Evolutionary conservation across 1,140 invertebrate genomes (phyloP), one percentile per base, ranked within the genome.

Genomic region (Antheraea mylitta): DNA sequence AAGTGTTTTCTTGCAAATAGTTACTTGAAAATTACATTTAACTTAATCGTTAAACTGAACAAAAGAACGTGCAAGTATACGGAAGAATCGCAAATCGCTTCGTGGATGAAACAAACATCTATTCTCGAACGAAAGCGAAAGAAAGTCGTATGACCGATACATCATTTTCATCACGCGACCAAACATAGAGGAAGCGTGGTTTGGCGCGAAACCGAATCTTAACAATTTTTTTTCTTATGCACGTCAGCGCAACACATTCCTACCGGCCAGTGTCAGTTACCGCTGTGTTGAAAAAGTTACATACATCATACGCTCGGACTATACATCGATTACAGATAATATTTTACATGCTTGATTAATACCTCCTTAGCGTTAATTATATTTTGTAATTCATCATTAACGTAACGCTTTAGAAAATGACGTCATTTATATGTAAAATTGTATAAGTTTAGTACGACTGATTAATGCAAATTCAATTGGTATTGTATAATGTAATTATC

Each of bases 151-250:
- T 81, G 82, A 79, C 84, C 82, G 83, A 87, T 88, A 86, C 87
- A 86, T 88, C 86, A 88, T 88, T 84, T 88, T 88, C 81, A 88
- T 90, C 87, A 90, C 87, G 87, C 87, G 84, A 87, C 74, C 73
- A 73, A 48, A 60, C 75, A 83, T 84, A 69, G 84, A 82, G 87
- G 86, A 88, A 88, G 85, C 79, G 71, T 80, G 18, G 18, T 10
- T 60, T 80, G 77, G 78, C 75, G 82, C 79, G 82, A 83, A 87
- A 85, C 78, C 78, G 86, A 85, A 90, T 90, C 87, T 90, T 78
- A 72, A 80, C 72, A 86, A 86, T 90, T 68, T 90, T n/a, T 81
- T 86, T 82, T 42, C 19, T 78, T 73, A 67, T 48, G 75, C 79
- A 74, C 72, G 75, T 67, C 63, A 70, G 76, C 45, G 11, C 68